Base-by-base conservation (phyloP, 1,140 invertebrate species). In the Luehdorfia chinensis region DNA sequence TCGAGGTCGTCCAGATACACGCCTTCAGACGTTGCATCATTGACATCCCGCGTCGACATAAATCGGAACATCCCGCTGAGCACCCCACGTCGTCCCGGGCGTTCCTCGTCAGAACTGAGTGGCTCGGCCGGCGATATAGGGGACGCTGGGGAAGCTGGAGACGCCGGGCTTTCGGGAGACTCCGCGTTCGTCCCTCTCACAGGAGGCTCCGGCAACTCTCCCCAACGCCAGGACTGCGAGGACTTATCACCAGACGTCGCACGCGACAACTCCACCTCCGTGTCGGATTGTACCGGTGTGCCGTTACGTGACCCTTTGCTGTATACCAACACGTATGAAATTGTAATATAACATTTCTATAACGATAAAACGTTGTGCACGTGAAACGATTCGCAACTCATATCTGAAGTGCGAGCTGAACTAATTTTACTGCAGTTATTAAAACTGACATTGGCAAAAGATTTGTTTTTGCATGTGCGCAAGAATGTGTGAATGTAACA, bases 1-100 rank as follows among this genome's bases (percentile, higher is more conserved):
- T 96, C 95, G 18, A 99, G 86, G 71, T 99, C 97, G 33, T 97
- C 95, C 5, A 98, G 89, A 83, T 98, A 99, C 60, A 99, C 94
- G 33, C 96, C 97, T 49, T 95, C 94, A 1, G 90, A 85, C 19
- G 53, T 71, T 6, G 50, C 58, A 36, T 86, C 84, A 44, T 89
- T 89, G 33, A 91, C 90, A 66, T 92, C 92, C 55, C 93, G 92
- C 56, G 93, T 88, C 47, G 93, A 89, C 93, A 98, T 98, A 74
- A 98, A 98, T 37, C 94, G 94, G 75, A 98, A 95, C 93, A 98
- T 94, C 55, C 94, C 94, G 67, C 94, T 94, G 32, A 97, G 87
- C 90, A 96, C 94, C 8, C 83, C 78, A 4, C 74, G 67, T 0
- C 77, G 55, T 12, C 54, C 62, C 1, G 71, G 66, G 6, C 78